Conservation (phyloP, 2,888 invertebrate species). For the Plemyria rubiginata region DNA sequence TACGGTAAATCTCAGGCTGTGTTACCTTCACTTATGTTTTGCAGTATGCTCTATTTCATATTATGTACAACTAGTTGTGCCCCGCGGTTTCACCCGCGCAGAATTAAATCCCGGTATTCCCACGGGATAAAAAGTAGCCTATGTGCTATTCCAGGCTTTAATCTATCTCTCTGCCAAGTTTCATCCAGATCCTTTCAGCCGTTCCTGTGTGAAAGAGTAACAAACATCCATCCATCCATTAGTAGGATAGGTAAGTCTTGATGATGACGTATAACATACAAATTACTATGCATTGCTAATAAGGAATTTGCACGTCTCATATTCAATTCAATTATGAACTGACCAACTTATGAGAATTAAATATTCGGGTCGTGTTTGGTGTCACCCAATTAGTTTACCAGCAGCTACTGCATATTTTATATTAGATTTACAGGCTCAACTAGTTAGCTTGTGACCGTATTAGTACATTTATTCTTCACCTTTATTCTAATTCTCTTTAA, state of each 20-base stretch:
- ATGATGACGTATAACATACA: background rate
- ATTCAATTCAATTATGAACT: slow-evolving; percentile 37
- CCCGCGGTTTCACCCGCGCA: no score
- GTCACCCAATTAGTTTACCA: slow-evolving; percentile 39
- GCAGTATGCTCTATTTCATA: slow-evolving; percentile 4
- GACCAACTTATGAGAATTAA: slow-evolving; percentile 15
- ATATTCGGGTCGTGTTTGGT: slow-evolving; percentile 34
- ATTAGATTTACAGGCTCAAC: slow-evolving; percentile 3
- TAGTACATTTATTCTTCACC: background rate
- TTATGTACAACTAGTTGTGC: no score
- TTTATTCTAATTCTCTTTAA: no score
- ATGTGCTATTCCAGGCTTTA: no score
- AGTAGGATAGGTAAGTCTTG: background rate
- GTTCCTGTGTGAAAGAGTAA: no score
- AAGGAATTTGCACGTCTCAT: slow-evolving; percentile 34
- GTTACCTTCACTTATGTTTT: slow-evolving; percentile 9
- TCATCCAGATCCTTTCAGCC: no score
- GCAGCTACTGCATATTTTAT: slow-evolving; percentile 6
- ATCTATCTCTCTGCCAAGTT: no score
- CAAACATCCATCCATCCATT: no score
- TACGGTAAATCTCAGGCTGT: slow-evolving; percentile 58
- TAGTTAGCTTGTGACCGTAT: background rate
- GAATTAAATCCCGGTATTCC: no score
- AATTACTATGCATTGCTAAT: background rate
- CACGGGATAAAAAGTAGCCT: no score